Percentiles rank a stretch among this genome's conserved stretches.
These are phyloP conservation scores for Hydraecia micacea DNA, from an alignment of 2,888 invertebrate genomes.

Conservation along the genomic window DNA sequence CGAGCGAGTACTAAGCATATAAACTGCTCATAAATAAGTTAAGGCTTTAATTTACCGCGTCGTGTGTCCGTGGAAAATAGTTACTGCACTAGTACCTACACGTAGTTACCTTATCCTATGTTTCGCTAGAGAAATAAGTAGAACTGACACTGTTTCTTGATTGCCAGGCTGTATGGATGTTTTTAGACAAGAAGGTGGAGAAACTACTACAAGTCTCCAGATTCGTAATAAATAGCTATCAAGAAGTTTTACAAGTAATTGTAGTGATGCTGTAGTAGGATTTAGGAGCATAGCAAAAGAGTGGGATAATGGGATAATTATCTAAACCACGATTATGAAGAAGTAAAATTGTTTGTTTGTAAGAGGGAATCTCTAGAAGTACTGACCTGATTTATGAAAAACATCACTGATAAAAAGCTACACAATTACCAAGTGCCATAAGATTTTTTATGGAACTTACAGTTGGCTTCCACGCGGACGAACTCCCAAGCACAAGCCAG, in stretches of 20 bases:
- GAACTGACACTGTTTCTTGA: neutral
- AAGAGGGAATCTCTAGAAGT: neutral
- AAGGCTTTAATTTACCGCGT: conserved; percentile 22
- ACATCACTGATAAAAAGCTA: neutral
- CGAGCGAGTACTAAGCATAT: conserved; percentile 41
- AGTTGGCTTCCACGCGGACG: neutral
- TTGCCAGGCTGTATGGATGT: neutral
- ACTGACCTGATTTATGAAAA: neutral
- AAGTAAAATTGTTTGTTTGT: neutral
- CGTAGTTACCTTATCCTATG: too few relatives aligned
- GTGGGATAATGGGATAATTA: neutral
- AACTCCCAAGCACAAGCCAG: neutral
- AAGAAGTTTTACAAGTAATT: neutral
- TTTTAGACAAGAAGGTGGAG: neutral
- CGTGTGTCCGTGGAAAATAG: conserved; percentile 3
- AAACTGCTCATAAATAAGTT: conserved; percentile 51
- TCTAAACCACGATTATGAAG: neutral
- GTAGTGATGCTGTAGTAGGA: neutral
- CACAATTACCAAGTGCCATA: neutral
- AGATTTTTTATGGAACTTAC: neutral
- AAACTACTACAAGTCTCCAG: neutral
- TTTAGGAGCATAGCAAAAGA: neutral
- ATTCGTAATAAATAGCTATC: neutral
- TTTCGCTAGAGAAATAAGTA: neutral
- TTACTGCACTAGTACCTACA: neutral